Evolutionary conservation across 1,140 invertebrate genomes (phyloP), one percentile per base, ranked within the genome.

Genomic region (Camponotus pennsylvanicus): DNA sequence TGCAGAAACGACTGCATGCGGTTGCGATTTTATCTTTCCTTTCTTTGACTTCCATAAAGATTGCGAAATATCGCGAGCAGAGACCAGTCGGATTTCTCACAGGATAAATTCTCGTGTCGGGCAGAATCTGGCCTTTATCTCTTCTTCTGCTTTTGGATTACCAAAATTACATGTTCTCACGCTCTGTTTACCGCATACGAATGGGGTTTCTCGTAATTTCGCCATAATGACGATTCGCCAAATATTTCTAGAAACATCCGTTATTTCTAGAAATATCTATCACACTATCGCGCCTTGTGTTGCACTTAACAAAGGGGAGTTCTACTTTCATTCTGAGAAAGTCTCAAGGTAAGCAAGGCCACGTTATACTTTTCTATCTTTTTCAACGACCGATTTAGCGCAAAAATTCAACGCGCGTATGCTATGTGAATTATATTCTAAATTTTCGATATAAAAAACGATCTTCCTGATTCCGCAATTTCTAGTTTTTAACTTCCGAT

Each of bases 281-380:
- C 11, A 52, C 78, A 87, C 6, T 42, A 88, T 59, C 57, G 32
- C 3, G 6, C 8, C 15, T 52, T 37, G 57, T 63, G 49, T 63
- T 84, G 45, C n/a, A 77, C 11, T n/a, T 73, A 70, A 87, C 40
- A 80, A 87, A 76, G 32, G 13, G 40, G 70, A 67, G 61, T 40
- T 34, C 34, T 49, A 85, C 82, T 85, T 69, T 78, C 70, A 59
- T 88, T 88, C 21, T 55, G 70, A 57, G 70, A 88, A 76, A 66
- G 79, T 77, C 66, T 84, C 78, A 77, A 71, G 86, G 82, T 85
- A 42, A 85, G n/a, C 82, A 27, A 66, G 82, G 32, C 49, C 15
- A 49, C 45, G 34, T 61, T 18, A 55, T 40, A 11, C 18, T 66
- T 78, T n/a, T 77, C 13, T 40, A 18, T 63, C 73, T 59, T 52